Base-by-base conservation (phyloP, 2,888 invertebrate species). In the Cataglyphis rosenhaueri region DNA sequence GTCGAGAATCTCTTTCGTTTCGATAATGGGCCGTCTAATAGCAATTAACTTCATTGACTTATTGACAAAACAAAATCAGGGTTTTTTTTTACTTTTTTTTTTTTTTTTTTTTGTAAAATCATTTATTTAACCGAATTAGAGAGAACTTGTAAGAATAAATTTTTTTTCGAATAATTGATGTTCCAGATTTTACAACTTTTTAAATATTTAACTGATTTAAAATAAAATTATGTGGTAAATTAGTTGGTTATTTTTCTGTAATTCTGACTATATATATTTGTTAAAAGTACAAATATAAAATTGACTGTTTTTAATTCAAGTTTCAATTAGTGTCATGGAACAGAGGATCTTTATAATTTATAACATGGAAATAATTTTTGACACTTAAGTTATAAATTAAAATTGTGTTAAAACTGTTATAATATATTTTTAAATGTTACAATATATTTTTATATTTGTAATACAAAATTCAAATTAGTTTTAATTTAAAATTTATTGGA, bases 21-120 rank as follows among this genome's bases (percentile, higher is more conserved):
- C 71, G 75, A 78, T 83, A 83, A 66, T 62, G 66, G 41, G 65
- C 71, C 74, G 62, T 62, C 79, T 82, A 79, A 59, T 61, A 71
- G 79, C 79, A 79, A 81, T 87, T 81, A 52, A 81, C 83, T 85
- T 81, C 70, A 64, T 87, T 76, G 83, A 83, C 65, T 71, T 71
- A 25, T 35, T 71, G 21, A 21, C 32, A 8, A 18, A 61, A 71
- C n/a, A 71, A 29, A 68, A 59, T 59, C n/a, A 8, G 18, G 18
- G 18, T 25, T 35, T 35, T 18, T 41, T 15, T 38, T 38, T 38
- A 41, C 15, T 44, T n/a, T 48, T 15, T 8, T 15, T 25, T 48
- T 15, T 8, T 15, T 25, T 21, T 21, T 21, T 21, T 21, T 21
- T 21, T 21, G 21, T 0, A 10, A 32, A 70, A 59, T 78, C 21